Evolutionary conservation across 2,113 vertebrate genomes (phyloP).

Genomic region (Empidonax alnorum): DNA sequence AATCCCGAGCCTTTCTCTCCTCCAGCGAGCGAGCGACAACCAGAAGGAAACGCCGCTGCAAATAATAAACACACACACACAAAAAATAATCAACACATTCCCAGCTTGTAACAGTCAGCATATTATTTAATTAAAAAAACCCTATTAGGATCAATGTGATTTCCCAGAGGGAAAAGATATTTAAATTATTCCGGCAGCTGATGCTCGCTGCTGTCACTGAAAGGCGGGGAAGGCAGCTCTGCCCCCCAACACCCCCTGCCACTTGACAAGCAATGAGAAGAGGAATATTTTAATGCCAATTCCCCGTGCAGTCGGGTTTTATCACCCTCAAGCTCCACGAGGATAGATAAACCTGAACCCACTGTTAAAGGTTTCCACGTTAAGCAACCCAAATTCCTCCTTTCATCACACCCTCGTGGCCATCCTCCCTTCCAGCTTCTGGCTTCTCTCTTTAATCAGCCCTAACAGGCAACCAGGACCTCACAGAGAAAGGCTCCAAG

Average conservation of each 20-base stretch:
- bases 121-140: slow-evolving; percentile 24
- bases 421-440: background rate
- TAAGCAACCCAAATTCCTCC: background rate
- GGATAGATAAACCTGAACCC: background rate
- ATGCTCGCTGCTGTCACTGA: background rate
- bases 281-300: background rate
- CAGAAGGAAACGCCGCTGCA: background rate
- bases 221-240: background rate
- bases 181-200: background rate
- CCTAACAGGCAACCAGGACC: background rate
- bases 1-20: background rate
- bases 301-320: background rate
- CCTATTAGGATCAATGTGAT: background rate
- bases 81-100: background rate
- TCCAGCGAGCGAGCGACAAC: fast-evolving
- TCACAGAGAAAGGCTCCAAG: background rate
- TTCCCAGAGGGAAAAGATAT: background rate
- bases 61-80: background rate
- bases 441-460: background rate
- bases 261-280: background rate
- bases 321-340: fast-evolving
- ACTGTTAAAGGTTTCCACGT: fast-evolving
- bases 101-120: background rate
- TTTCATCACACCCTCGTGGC: background rate
- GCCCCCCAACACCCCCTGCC: background rate